Percentiles rank a stretch among this genome's conserved stretches.
Evolutionary conservation across 2,797 vertebrate genomes (phyloP).

Genomic region (Crocidura indochinensis): DNA sequence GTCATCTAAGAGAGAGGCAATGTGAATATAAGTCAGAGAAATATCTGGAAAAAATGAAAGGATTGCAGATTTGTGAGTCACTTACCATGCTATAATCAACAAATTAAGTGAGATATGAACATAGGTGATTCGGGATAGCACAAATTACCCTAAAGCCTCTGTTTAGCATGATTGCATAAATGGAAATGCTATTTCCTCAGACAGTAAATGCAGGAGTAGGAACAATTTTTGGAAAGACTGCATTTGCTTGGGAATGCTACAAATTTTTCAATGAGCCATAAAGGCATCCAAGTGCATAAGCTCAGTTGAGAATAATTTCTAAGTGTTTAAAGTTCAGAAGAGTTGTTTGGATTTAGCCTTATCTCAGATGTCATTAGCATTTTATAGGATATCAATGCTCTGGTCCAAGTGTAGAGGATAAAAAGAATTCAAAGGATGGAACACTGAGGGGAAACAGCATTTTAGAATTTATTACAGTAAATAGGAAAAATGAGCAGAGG

Average conservation of each 20-base stretch:
- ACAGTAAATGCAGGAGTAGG: neutral
- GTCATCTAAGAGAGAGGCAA: conserved; percentile 26
- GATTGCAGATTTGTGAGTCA: neutral
- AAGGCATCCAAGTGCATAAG: conserved; percentile 51
- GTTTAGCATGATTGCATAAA: neutral
- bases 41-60: conserved; percentile 47
- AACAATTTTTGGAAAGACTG: neutral
- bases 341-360: conserved; percentile 30
- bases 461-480: neutral
- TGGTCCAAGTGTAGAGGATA: neutral
- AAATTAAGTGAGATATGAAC: conserved; percentile 13
- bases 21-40: conserved; percentile 30
- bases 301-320: neutral
- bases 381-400: neutral
- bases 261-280: conserved; percentile 11
- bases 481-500: neutral
- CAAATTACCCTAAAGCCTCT: neutral
- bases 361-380: conserved; percentile 31
- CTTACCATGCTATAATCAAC: conserved; percentile 23
- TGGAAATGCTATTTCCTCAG: neutral
- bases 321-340: conserved; percentile 50
- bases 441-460: neutral
- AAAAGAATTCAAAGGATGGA: neutral
- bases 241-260: conserved; percentile 6
- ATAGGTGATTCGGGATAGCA: neutral